Conservation (phyloP, 2,797 vertebrate genomes). For the Sebastes hubbsi region DNA sequence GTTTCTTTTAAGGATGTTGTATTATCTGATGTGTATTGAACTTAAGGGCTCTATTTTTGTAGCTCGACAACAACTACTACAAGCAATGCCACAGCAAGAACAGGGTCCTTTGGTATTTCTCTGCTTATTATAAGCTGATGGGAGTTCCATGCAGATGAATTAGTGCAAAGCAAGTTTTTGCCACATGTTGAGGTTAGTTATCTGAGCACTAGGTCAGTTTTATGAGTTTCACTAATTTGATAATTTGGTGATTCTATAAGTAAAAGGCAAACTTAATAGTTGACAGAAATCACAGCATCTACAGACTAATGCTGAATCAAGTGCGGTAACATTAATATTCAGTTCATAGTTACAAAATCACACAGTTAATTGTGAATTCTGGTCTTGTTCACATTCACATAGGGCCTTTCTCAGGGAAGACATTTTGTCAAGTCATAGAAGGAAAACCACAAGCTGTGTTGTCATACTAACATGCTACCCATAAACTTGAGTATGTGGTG, state of each 20-base stretch:
- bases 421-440: not conserved
- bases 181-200: not conserved
- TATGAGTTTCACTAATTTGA: not conserved
- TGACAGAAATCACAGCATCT: too few relatives aligned
- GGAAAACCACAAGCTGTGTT: not conserved
- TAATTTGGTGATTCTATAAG: not conserved
- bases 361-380: not conserved
- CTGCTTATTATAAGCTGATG: not conserved
- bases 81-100: not conserved
- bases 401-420: not conserved
- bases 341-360: too few relatives aligned
- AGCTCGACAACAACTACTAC: too few relatives aligned
- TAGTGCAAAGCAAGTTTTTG: not conserved
- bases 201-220: not conserved
- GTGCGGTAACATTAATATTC: too few relatives aligned
- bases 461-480: not conserved
- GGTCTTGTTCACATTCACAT: not conserved
- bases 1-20: not conserved
- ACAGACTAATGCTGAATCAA: too few relatives aligned
- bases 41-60: too few relatives aligned
- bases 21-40: not conserved
- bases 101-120: not conserved
- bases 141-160: not conserved
- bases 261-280: not conserved
- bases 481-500: not conserved